Evolutionary conservation across 2,888 invertebrate genomes (phyloP).

Genomic region (Schizotus pectinicornis): DNA sequence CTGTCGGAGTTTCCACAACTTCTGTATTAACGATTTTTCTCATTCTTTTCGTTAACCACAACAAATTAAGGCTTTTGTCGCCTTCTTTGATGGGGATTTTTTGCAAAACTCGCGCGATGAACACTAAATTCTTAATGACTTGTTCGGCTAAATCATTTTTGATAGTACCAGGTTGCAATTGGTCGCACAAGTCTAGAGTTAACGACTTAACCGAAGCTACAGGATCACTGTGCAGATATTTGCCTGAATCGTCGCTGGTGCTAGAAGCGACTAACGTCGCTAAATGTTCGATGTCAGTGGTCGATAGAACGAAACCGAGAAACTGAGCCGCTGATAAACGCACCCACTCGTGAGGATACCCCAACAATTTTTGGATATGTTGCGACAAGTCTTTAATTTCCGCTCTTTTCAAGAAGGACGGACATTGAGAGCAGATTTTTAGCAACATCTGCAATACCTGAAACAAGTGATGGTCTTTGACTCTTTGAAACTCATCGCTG

Average conservation of each 20-base stretch:
- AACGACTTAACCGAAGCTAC: constrained; percentile 69
- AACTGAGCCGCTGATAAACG: constrained; percentile 78
- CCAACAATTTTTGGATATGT: constrained; percentile 73
- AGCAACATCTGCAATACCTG: constrained; percentile 75
- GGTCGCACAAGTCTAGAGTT: constrained; percentile 76
- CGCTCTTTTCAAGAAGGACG: constrained; percentile 63
- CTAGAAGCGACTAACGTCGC: constrained; percentile 58
- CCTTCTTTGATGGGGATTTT: constrained; percentile 58
- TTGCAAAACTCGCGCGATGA: constrained; percentile 71
- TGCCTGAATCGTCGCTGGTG: constrained; percentile 37
- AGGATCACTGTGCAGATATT: constrained; percentile 66
- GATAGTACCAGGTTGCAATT: constrained; percentile 69
- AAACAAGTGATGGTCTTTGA: constrained; percentile 76
- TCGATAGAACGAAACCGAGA: constrained; percentile 72
- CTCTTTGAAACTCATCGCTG: constrained; percentile 65
- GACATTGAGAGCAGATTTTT: constrained; percentile 71
- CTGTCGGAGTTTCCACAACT: constrained; percentile 73
- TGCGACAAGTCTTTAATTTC: constrained; percentile 67
- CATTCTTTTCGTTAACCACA: constrained; percentile 78
- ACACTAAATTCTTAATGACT: constrained; percentile 73
- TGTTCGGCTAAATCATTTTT: constrained; percentile 77
- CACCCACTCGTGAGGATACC: constrained; percentile 88
- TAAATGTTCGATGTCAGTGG: constrained; percentile 68
- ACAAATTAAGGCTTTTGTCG: constrained; percentile 64
- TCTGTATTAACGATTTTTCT: constrained; percentile 80